These are phyloP conservation scores for Chelonia mydas DNA, from an alignment of 2,797 vertebrate genomes.

Conservation along the genomic window DNA sequence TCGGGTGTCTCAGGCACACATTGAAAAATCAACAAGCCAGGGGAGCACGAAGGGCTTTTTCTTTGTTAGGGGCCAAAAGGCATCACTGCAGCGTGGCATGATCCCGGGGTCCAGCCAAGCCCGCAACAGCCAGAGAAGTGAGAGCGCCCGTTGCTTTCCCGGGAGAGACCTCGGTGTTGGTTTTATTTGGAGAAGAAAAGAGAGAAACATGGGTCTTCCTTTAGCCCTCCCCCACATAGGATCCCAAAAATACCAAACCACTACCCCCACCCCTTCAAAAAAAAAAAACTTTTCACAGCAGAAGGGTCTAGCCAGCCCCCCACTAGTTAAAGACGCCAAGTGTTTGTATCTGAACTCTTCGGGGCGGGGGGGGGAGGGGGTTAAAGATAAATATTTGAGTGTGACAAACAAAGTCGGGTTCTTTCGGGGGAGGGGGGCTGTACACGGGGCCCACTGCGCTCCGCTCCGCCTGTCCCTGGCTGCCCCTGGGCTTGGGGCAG, in stretches of 20 bases:
- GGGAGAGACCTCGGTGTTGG: fast-evolving
- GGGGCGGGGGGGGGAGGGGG: no score
- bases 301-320: background rate
- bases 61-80: background rate
- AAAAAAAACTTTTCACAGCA: slow-evolving; percentile 6
- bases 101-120: no score
- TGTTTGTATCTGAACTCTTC: no score
- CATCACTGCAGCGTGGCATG: background rate
- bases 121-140: background rate
- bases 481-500: background rate
- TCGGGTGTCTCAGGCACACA: background rate
- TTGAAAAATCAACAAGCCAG: background rate
- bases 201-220: background rate
- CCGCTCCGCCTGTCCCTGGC: background rate
- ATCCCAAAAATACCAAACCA: background rate
- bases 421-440: background rate
- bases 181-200: fast-evolving
- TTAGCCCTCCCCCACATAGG: background rate
- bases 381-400: background rate
- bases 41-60: background rate
- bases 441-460: no score
- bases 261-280: background rate
- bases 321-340: background rate
- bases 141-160: background rate
- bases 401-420: background rate